These are phyloP conservation scores for Venturia canescens DNA, from an alignment of 1,140 invertebrate genomes.

Conservation along the genomic window DNA sequence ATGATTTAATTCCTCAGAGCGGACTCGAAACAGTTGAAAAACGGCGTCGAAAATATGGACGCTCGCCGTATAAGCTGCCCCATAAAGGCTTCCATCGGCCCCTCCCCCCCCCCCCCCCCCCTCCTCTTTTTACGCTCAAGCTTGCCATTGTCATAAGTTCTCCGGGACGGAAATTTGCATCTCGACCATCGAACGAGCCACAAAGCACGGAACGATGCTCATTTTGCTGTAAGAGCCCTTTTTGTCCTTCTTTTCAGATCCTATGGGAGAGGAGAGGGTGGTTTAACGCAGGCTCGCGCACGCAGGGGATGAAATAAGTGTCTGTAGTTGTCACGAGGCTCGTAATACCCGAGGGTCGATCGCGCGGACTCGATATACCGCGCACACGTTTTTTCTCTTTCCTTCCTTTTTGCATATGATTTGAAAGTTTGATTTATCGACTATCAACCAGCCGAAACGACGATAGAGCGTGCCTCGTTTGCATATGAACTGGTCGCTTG, in stretches of 20 bases:
- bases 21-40: too few species aligned
- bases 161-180: slow-evolving; percentile 4
- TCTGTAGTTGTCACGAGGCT: slow-evolving; percentile 28
- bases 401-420: slow-evolving; percentile 12
- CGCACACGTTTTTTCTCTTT: background rate
- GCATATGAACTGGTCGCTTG: slow-evolving; percentile 33
- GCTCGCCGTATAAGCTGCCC: background rate
- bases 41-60: too few species aligned
- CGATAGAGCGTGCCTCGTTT: slow-evolving; percentile 20
- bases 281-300: background rate
- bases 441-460: slow-evolving; percentile 9
- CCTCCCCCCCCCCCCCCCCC: too few species aligned
- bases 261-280: slow-evolving; percentile 19
- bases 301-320: slow-evolving; percentile 28
- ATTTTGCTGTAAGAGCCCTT: slow-evolving; percentile 1
- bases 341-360: slow-evolving; percentile 9
- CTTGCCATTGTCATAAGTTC: slow-evolving; percentile 3
- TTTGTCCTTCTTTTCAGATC: slow-evolving; percentile 1
- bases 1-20: too few species aligned
- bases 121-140: background rate
- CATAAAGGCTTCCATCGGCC: background rate
- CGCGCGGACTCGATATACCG: slow-evolving; percentile 4
- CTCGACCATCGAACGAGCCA: background rate
- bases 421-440: slow-evolving; percentile 31
- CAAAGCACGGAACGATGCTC: background rate